Evolutionary conservation across 2,797 vertebrate genomes (phyloP).

Genomic region (Alfaro cultratus): DNA sequence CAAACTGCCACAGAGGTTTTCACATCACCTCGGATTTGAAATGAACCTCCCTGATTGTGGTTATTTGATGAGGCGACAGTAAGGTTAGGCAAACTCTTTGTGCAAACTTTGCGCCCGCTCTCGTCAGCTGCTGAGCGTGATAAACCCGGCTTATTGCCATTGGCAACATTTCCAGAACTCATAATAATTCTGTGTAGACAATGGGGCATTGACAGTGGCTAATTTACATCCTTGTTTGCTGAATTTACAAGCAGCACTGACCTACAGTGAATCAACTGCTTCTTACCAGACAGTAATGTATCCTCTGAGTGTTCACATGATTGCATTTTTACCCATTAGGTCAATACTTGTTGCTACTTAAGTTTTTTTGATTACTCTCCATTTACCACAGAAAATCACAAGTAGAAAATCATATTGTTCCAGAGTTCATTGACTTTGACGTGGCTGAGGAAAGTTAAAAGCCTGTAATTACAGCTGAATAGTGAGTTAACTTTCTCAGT

Average conservation of each 20-base stretch:
- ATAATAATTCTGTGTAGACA: conserved; percentile 69
- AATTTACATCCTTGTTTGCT: conserved; percentile 62
- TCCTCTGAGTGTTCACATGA: not conserved
- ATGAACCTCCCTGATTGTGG: conserved; percentile 2
- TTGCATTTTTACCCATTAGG: conserved; percentile 16
- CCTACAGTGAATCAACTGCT: conserved; percentile 15
- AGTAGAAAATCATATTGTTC: not conserved
- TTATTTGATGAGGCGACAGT: conserved; percentile 42
- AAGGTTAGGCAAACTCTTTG: conserved; percentile 46
- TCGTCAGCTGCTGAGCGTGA: conserved; percentile 59
- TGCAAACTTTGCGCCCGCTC: conserved; percentile 39
- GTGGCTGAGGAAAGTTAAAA: conserved; percentile 39
- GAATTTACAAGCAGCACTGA: conserved; percentile 47
- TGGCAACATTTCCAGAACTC: conserved; percentile 48
- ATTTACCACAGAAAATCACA: conserved; percentile 7
- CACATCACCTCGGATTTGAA: conserved; percentile 24
- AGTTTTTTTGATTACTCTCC: conserved; percentile 14
- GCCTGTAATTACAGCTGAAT: conserved; percentile 60
- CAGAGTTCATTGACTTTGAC: conserved; percentile 27
- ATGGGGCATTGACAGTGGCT: conserved; percentile 44
- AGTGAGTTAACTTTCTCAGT: conserved; percentile 62
- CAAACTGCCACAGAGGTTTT: not conserved
- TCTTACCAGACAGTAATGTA: conserved; percentile 13
- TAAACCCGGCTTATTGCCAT: conserved; percentile 52
- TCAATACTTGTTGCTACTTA: conserved; percentile 6